Base-by-base conservation (phyloP, 2,113 vertebrate species). In the Cinclus cinclus region DNA sequence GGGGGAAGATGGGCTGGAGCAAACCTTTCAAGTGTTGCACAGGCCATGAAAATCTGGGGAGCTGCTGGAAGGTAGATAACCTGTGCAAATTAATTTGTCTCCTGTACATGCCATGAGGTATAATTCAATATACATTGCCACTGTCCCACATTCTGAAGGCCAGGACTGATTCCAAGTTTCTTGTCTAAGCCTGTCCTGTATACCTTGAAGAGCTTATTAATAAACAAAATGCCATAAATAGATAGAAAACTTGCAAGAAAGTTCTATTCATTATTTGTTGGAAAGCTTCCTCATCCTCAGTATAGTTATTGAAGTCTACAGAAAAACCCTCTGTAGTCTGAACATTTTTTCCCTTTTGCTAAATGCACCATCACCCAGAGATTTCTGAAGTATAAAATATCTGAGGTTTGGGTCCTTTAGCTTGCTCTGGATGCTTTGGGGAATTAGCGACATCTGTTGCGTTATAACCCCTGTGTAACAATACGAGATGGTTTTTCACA, bases 1-100 rank as follows among this genome's bases (percentile, higher is more conserved):
- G 89, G 92, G 69, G 65, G 78, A 84, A 85, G 77, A 35, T 65
- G 76, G 46, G 31, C 70, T 86, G 76, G 22, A 83, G 75, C 78
- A 88, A 94, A 94, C 30, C 93, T 95, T 91, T 92, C 63, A 92
- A 90, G 87, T 91, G 64, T 35, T 70, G 47, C 85, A 83, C 30
- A 31, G 64, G 63, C 88, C 49, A 30, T 78, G 79, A 25, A 68
- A 88, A 92, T 94, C 62, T 35, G 49, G 41, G 90, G 64, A 90
- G 85, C 85, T 90, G 68, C 90, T 78, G 69, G 71, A 52, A 90
- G 68, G 75, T 8, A 90, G 94, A 88, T 88, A 92, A 91, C 93
- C 75, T 70, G 71, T 81, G 85, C 83, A 86, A 86, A 93, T 91
- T 47, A 88, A 75, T 95, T 93, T 88, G 64, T 75, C 88, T 83